phyloP scores from a whole-genome alignment of 2,113 vertebrate genomes.

The Polyodon spathula region DNA sequence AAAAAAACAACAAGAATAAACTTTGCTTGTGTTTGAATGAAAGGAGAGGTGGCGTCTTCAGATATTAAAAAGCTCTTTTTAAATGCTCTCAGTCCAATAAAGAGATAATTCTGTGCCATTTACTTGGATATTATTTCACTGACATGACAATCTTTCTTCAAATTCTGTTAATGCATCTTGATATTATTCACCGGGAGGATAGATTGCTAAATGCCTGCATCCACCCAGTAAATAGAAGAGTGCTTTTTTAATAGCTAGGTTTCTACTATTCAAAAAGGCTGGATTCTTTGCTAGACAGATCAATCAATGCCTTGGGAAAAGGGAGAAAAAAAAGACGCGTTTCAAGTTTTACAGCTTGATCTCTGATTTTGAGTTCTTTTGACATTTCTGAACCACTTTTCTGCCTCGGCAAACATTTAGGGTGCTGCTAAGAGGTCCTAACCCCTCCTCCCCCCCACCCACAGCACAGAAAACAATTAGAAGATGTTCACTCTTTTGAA shows the following conservation, averaged over 20 bases:
- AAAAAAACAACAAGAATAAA: slow-evolving; percentile 5
- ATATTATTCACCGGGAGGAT: slow-evolving; percentile 8
- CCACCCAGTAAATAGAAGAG: slow-evolving; percentile 11
- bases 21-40: slow-evolving; percentile 8
- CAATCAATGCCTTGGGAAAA: not conserved
- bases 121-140: slow-evolving; percentile 9
- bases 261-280: slow-evolving; percentile 15
- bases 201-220: slow-evolving; percentile 25
- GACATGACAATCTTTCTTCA: slow-evolving; percentile 6
- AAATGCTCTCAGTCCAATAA: not conserved
- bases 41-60: not conserved
- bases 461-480: slow-evolving; percentile 40
- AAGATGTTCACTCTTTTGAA: slow-evolving; percentile 20
- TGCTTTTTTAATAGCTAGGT: slow-evolving; percentile 16
- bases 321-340: slow-evolving; percentile 1
- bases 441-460: slow-evolving; percentile 16
- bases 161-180: slow-evolving; percentile 17
- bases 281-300: slow-evolving; percentile 14
- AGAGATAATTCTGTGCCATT: slow-evolving; percentile 14
- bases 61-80: not conserved
- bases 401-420: slow-evolving; percentile 33
- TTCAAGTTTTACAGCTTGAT: slow-evolving; percentile 17
- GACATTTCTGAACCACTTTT: slow-evolving; percentile 46
- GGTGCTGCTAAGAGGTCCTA: slow-evolving; percentile 14
- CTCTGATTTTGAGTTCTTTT: slow-evolving; percentile 42